These are phyloP conservation scores for Cephalotes varians DNA, from an alignment of 2,888 invertebrate species.

Conservation along the genomic window DNA sequence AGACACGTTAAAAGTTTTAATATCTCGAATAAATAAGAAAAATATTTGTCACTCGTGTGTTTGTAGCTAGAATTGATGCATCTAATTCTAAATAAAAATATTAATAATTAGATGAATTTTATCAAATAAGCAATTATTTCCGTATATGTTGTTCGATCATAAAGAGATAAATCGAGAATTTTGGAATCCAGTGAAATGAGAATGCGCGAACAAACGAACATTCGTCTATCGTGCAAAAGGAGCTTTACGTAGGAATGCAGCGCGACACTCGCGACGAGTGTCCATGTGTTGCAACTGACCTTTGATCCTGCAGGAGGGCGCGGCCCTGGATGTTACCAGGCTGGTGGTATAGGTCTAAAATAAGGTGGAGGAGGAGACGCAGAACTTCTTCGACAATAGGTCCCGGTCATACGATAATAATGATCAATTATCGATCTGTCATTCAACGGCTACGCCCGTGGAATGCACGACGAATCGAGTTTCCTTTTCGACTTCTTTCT, in stretches of 20 bases:
- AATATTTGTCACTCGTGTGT: neutral
- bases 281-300: slow-evolving; percentile 80
- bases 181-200: neutral
- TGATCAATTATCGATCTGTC: slow-evolving; percentile 85
- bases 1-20: neutral
- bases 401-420: slow-evolving; percentile 82
- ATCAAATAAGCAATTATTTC: neutral
- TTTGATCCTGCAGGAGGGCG: slow-evolving; percentile 80
- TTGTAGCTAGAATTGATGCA: neutral
- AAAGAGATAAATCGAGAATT: neutral
- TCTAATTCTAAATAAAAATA: neutral
- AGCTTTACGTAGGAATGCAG: slow-evolving; percentile 75
- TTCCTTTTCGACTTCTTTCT: slow-evolving; percentile 68
- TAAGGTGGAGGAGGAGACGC: slow-evolving; percentile 69
- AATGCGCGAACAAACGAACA: slow-evolving; percentile 40
- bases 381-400: slow-evolving; percentile 79
- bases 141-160: neutral
- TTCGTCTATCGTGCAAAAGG: slow-evolving; percentile 40
- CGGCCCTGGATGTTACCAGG: slow-evolving; percentile 78
- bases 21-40: neutral
- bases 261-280: slow-evolving; percentile 84
- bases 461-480: slow-evolving; percentile 83
- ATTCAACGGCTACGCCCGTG: slow-evolving; percentile 80
- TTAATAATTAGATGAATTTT: neutral
- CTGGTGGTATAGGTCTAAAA: slow-evolving; percentile 72